Conservation (phyloP, 2,888 invertebrate genomes). For the Synanthedon myopaeformis region DNA sequence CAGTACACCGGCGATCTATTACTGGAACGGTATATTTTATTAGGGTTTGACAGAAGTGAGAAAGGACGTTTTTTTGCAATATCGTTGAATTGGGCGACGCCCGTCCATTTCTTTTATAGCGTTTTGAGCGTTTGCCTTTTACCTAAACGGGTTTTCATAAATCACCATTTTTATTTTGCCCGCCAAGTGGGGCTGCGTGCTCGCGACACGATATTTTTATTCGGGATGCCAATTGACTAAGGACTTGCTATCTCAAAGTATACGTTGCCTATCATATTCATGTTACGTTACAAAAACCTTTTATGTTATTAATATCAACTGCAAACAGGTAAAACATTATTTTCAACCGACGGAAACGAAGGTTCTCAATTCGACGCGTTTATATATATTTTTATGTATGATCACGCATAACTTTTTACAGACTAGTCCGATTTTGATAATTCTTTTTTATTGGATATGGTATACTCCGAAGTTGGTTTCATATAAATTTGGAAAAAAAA, state of each 20-base stretch:
- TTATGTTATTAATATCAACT: too few species aligned
- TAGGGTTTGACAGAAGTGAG: constrained; percentile 27
- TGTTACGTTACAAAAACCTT: not conserved
- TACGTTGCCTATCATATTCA: too few species aligned
- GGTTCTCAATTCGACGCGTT: too few species aligned
- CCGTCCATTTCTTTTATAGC: constrained; percentile 22
- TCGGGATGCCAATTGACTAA: not conserved
- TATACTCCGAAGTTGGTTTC: too few species aligned
- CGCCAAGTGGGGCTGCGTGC: constrained; percentile 1
- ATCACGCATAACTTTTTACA: too few species aligned
- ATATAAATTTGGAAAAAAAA: too few species aligned
- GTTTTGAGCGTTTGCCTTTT: constrained; percentile 24
- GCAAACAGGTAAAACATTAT: too few species aligned
- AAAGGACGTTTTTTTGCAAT: constrained; percentile 28
- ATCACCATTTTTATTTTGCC: constrained; percentile 8
- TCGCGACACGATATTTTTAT: not conserved
- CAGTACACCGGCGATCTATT: not conserved
- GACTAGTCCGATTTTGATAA: too few species aligned
- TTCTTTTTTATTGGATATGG: too few species aligned
- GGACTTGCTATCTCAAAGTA: not conserved
- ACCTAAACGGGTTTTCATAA: constrained; percentile 21
- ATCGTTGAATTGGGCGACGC: constrained; percentile 16
- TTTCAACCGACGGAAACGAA: too few species aligned
- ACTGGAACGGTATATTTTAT: constrained; percentile 17
- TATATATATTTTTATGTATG: too few species aligned